Evolutionary conservation across 1,140 invertebrate genomes (phyloP).

Genomic region (Tigriopus japonicus): DNA sequence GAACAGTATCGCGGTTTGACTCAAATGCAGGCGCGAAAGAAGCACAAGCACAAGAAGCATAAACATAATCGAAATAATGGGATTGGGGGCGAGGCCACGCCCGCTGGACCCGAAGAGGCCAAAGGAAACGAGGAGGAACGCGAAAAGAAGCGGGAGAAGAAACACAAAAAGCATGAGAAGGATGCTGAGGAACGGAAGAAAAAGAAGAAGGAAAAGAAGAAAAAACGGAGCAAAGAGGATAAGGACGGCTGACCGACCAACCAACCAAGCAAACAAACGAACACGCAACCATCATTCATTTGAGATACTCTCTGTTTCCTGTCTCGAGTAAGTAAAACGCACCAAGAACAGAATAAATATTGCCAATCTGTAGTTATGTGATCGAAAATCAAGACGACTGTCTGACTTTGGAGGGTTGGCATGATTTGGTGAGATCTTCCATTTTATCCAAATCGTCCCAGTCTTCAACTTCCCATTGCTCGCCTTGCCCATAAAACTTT

Average conservation of each 20-base stretch:
- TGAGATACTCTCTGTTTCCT: no score
- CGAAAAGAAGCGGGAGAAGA: conserved; percentile 88
- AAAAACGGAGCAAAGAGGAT: conserved; percentile 62
- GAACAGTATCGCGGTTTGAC: conserved; percentile 60
- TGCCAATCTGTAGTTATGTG: no score
- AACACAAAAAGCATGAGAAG: conserved; percentile 88
- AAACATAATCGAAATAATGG: conserved; percentile 45
- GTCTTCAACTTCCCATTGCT: neutral
- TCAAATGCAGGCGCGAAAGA: conserved; percentile 24
- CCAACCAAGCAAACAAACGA: no score
- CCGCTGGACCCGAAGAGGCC: conserved; percentile 32
- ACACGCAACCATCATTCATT: no score
- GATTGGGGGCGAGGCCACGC: conserved; percentile 38
- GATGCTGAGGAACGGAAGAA: conserved; percentile 86
- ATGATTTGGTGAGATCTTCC: neutral
- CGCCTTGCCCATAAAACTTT: neutral
- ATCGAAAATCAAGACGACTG: no score
- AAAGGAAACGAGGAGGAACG: conserved; percentile 44
- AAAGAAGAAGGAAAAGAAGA: conserved; percentile 84
- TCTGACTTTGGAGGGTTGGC: neutral
- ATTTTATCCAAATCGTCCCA: neutral
- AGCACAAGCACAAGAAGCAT: conserved; percentile 87
- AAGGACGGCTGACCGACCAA: neutral
- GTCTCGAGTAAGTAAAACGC: no score
- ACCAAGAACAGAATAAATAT: no score